Percentiles rank a stretch among this genome's conserved stretches.
These are phyloP conservation scores for Lasioglossum marginatum DNA, from an alignment of 2,888 invertebrate species.

Conservation along the genomic window DNA sequence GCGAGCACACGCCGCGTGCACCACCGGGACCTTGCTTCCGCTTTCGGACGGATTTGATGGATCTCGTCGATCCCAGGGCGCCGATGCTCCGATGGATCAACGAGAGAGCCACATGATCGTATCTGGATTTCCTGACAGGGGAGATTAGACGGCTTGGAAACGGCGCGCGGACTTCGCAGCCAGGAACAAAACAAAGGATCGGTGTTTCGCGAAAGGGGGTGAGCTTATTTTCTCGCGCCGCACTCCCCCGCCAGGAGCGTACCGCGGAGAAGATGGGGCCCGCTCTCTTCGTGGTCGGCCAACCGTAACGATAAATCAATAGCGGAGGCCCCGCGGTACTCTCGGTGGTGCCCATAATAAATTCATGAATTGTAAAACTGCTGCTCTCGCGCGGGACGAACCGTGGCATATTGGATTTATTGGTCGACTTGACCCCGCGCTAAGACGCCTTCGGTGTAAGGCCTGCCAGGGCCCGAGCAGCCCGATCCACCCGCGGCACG, in stretches of 20 bases:
- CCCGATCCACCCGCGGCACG: slow-evolving; percentile 6
- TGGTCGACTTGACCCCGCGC: slow-evolving; percentile 83
- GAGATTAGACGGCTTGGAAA: neutral
- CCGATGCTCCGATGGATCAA: neutral
- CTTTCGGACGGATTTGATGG: slow-evolving; percentile 13
- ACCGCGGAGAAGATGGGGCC: slow-evolving; percentile 64
- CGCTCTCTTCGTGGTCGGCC: slow-evolving; percentile 53
- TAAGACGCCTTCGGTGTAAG: slow-evolving; percentile 76
- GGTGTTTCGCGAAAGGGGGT: slow-evolving; percentile 15
- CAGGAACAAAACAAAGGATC: neutral
- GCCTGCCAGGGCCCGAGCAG: slow-evolving; percentile 45
- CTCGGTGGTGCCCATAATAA: slow-evolving; percentile 82
- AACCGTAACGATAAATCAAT: slow-evolving; percentile 83
- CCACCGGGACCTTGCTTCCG: slow-evolving; percentile 18
- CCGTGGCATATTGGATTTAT: slow-evolving; percentile 84
- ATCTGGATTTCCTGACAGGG: neutral
- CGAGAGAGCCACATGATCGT: neutral
- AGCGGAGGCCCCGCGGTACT: slow-evolving; percentile 77
- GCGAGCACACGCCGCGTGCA: neutral
- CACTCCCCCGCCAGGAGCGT: slow-evolving; percentile 59
- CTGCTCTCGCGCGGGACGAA: slow-evolving; percentile 81
- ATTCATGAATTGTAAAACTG: slow-evolving; percentile 84
- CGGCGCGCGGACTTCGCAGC: neutral
- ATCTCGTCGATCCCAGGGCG: neutral
- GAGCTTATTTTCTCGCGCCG: slow-evolving; percentile 60